Evolutionary conservation across 2,797 vertebrate species (phyloP).

Genomic region (Poecilia velifera): DNA sequence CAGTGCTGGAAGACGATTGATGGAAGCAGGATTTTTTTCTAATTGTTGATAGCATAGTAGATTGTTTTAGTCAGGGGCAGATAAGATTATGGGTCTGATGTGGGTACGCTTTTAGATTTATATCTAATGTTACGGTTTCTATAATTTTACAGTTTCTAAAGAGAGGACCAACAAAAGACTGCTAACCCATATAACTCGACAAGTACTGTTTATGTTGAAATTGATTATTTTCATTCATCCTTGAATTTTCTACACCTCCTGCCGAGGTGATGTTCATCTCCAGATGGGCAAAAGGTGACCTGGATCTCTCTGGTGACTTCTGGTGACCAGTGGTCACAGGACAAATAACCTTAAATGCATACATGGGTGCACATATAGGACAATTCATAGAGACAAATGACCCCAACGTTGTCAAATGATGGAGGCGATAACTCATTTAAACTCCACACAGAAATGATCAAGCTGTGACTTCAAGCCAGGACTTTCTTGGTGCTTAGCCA

Average conservation of each 20-base stretch:
- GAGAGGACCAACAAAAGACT: neutral
- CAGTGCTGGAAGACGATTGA: neutral
- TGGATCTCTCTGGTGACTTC: neutral
- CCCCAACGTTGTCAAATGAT: no score
- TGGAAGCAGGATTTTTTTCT: conserved; percentile 13
- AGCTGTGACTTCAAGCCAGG: neutral
- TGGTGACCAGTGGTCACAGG: neutral
- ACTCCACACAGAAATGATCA: neutral
- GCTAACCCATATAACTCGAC: neutral
- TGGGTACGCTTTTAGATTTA: neutral
- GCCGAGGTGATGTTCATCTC: neutral
- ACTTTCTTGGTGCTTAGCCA: neutral
- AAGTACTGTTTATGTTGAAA: neutral
- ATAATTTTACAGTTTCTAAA: neutral
- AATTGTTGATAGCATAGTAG: neutral
- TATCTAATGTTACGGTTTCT: neutral
- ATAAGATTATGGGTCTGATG: neutral
- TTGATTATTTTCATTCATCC: neutral
- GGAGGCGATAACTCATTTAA: neutral
- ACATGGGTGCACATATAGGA: neutral
- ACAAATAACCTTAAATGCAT: neutral
- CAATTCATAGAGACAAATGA: neutral
- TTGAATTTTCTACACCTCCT: neutral
- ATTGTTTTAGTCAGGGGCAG: neutral
- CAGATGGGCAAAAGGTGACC: neutral